Evolutionary conservation across 2,888 invertebrate genomes (phyloP).

Genomic region (Meganola albula): DNA sequence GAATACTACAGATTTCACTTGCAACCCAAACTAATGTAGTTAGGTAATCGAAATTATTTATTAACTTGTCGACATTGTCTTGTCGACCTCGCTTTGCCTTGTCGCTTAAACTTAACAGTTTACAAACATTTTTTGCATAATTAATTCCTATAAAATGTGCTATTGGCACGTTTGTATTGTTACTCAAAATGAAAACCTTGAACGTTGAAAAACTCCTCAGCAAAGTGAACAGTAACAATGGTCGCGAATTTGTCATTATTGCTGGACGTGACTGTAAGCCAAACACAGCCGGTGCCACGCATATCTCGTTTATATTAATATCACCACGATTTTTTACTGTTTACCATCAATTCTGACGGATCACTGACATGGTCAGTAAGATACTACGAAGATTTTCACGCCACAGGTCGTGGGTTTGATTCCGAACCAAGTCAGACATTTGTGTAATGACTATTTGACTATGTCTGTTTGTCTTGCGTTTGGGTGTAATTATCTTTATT

Average conservation of each 20-base stretch:
- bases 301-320: conserved; percentile 63
- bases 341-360: conserved; percentile 43
- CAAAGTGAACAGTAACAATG: conserved; percentile 60
- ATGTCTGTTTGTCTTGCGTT: too few species aligned
- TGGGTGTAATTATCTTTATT: too few species aligned
- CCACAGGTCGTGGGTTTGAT: too few species aligned
- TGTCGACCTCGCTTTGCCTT: conserved; percentile 38
- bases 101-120: conserved; percentile 30
- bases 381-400: too few species aligned
- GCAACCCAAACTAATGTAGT: conserved; percentile 60
- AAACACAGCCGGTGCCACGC: conserved; percentile 48
- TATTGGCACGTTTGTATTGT: conserved; percentile 66
- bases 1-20: conserved; percentile 61
- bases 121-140: conserved; percentile 49
- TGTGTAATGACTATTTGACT: too few species aligned
- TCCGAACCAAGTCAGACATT: too few species aligned
- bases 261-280: conserved; percentile 63
- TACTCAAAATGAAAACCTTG: conserved; percentile 62
- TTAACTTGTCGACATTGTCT: conserved; percentile 51
- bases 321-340: conserved; percentile 61
- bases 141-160: conserved; percentile 56
- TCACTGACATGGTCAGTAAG: too few species aligned
- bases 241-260: conserved; percentile 68
- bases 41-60: too few species aligned
- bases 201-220: conserved; percentile 56